Base-by-base conservation (phyloP, 1,140 invertebrate genomes). In the Carposina sasakii region DNA sequence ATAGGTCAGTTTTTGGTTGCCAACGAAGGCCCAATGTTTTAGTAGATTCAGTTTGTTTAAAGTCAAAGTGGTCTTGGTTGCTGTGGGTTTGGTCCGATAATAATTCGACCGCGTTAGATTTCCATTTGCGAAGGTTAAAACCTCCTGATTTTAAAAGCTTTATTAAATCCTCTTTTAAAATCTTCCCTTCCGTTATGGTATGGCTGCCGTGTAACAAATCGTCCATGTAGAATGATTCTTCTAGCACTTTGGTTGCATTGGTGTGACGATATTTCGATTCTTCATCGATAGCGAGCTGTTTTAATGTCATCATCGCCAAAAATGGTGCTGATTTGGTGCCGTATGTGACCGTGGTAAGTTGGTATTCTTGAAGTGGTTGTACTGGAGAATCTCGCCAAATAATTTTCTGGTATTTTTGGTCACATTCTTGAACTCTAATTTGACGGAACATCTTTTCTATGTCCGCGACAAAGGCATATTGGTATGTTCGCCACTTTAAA, bases 211-310 rank as follows among this genome's bases (percentile, higher is more conserved):
- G 3, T 6, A 42, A 5, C 3, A 42, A 24, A 20, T 39, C 36
- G 22, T 39, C 36, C 36, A 39, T 39, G 36, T 39, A 39, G 13
- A 39, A 39, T 10, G 15, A 13, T 42, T 42, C 40, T 28, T 42
- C 6, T 26, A 42, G n/a, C 3, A 19, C 40, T 28, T 24, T 42
- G 4, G 40, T 24, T 24, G 40, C 40, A 21, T 17, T 34, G 33
- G 13, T 34, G 2, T 9, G 6, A 2, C 8, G 15, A 42, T 42
- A 42, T 16, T 42, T 42, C 9, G 8, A 24, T 9, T 19, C 40
- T 10, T 39, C 36, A 21, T 39, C 36, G 12, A 39, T 39, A 5
- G 36, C 36, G 19, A 39, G 13, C 10, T 39, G 36, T 22, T 39
- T 39, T 39, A 39, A 39, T 13, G 36, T 39, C 36, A 20, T 39